Percentiles rank a stretch among this genome's conserved stretches.
phyloP scores from a whole-genome alignment of 2,113 vertebrate species.

The Monopterus albus region DNA sequence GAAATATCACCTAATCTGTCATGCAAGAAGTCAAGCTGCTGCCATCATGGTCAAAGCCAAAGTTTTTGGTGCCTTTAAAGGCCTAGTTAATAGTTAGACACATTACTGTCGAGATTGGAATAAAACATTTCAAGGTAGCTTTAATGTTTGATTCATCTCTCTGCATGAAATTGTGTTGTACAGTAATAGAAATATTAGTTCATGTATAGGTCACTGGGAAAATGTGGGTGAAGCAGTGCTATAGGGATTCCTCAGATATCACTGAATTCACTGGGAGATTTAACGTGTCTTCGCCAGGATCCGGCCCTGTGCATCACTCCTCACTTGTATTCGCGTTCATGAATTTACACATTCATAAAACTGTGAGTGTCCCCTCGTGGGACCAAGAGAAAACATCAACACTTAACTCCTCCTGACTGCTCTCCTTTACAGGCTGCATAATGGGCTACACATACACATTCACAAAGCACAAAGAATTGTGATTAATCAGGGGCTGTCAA shows the following conservation, averaged over 20 bases:
- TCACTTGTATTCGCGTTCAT: slow-evolving; percentile 37
- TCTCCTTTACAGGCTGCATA: slow-evolving; percentile 22
- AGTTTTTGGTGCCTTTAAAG: slow-evolving; percentile 21
- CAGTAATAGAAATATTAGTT: slow-evolving; percentile 33
- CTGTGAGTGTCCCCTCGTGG: slow-evolving; percentile 26
- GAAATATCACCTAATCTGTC: slow-evolving; percentile 67
- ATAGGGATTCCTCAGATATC: slow-evolving; percentile 50
- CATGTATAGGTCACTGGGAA: slow-evolving; percentile 27
- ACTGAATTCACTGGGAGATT: slow-evolving; percentile 15
- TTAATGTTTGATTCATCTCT: slow-evolving; percentile 40
- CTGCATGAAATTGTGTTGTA: slow-evolving; percentile 27
- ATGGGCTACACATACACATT: slow-evolving; percentile 3
- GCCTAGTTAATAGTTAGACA: slow-evolving; percentile 9
- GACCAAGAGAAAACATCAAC: slow-evolving; percentile 34
- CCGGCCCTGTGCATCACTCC: slow-evolving; percentile 32
- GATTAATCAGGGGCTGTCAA: slow-evolving; percentile 8
- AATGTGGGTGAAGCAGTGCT: slow-evolving; percentile 27
- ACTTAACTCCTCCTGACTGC: slow-evolving; percentile 30
- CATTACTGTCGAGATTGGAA: slow-evolving; percentile 21
- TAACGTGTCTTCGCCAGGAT: slow-evolving; percentile 17
- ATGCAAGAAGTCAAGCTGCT: slow-evolving; percentile 37
- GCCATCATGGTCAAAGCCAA: slow-evolving; percentile 36
- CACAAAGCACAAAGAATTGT: not conserved
- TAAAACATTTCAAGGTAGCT: slow-evolving; percentile 30
- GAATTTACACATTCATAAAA: slow-evolving; percentile 46